Evolutionary conservation across 2,797 vertebrate species (phyloP).

Genomic region (Eutrigla gurnardus): DNA sequence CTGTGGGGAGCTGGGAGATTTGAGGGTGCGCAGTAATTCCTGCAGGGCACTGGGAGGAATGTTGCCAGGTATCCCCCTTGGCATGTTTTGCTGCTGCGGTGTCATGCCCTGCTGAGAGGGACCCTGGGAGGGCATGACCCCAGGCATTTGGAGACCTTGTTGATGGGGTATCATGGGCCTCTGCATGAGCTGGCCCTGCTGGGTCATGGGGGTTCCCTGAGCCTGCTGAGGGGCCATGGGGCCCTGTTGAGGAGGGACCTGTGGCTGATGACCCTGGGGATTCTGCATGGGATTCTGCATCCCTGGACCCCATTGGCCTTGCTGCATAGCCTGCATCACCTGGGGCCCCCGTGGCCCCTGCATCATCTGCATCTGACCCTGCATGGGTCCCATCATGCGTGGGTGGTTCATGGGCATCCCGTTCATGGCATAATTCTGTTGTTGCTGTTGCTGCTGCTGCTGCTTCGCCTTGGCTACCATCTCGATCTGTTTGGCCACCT

Average conservation of each 20-base stretch:
- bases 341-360: constrained; percentile 88
- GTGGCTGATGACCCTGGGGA: constrained; percentile 76
- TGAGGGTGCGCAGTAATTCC: constrained; percentile 94
- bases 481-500: constrained; percentile 93
- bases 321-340: constrained; percentile 88
- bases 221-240: constrained; percentile 75
- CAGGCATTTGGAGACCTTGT: constrained; percentile 77
- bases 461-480: constrained; percentile 90
- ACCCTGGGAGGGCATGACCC: constrained; percentile 81
- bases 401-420: constrained; percentile 90
- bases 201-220: constrained; percentile 74
- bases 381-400: constrained; percentile 89
- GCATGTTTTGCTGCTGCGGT: constrained; percentile 86
- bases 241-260: constrained; percentile 73
- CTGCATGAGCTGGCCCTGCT: constrained; percentile 79
- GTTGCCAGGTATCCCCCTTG: constrained; percentile 86
- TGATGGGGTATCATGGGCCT: constrained; percentile 84
- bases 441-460: constrained; percentile 71
- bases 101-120: constrained; percentile 85
- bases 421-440: constrained; percentile 88
- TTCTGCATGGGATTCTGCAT: constrained; percentile 88
- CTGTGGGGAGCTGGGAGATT: constrained; percentile 96
- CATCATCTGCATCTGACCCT: constrained; percentile 90
- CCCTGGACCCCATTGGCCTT: constrained; percentile 91
- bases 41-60: constrained; percentile 94